phyloP scores from a whole-genome alignment of 2,113 vertebrate species.

The Pachypanchax playfairii region DNA sequence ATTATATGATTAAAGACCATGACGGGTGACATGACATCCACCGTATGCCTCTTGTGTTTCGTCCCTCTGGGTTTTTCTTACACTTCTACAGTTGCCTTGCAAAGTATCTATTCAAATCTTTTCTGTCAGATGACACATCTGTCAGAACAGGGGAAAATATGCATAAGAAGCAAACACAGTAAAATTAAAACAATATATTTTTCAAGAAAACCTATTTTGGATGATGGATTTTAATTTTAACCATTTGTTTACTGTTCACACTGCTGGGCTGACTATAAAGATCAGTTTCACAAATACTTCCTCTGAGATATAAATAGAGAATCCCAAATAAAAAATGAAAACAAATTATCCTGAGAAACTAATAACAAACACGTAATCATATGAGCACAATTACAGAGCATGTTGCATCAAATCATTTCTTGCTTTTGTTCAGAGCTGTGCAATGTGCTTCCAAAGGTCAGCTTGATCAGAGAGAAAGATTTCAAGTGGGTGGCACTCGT shows the following conservation, averaged over 20 bases:
- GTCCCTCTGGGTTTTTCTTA: background rate
- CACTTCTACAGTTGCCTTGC: background rate
- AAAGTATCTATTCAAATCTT: background rate
- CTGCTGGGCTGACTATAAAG: background rate
- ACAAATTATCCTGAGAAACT: conserved; percentile 17
- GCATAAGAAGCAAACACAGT: background rate
- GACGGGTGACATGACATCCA: background rate
- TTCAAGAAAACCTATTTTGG: too few species aligned
- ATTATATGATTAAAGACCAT: conserved; percentile 23
- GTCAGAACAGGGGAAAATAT: background rate
- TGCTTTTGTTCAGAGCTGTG: conserved; percentile 19
- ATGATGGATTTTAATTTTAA: background rate
- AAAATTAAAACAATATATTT: background rate
- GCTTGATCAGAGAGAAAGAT: conserved; percentile 26
- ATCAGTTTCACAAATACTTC: conserved; percentile 7
- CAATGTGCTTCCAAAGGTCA: conserved; percentile 52
- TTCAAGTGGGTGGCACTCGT: conserved; percentile 30
- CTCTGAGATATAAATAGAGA: background rate
- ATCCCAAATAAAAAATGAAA: conserved; percentile 16
- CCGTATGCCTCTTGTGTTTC: background rate
- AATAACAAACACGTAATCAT: conserved; percentile 13
- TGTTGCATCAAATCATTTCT: conserved; percentile 10
- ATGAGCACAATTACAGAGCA: conserved; percentile 30
- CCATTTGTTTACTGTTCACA: background rate
- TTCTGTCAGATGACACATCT: background rate